Percentiles rank a stretch among this genome's conserved stretches.
phyloP scores from a whole-genome alignment of 2,113 vertebrate species.

The Dendrocopos noguchii region DNA sequence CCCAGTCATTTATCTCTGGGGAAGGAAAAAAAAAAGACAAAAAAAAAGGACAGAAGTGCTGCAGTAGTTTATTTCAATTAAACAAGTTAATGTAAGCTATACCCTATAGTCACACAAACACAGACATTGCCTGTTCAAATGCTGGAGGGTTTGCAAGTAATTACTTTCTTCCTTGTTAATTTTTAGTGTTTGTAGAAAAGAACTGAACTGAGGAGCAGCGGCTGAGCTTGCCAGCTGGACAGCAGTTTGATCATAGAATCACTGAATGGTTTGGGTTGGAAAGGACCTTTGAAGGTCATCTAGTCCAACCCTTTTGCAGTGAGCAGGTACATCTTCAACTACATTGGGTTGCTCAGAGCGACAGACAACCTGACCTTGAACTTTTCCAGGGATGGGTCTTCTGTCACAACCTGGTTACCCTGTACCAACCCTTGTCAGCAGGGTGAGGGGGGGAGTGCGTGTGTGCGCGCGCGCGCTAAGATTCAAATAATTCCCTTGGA shows the following conservation, averaged over 20 bases:
- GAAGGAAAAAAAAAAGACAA: background rate
- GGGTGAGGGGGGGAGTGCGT: too few species aligned
- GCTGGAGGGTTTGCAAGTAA: constrained; percentile 46
- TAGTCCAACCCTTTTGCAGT: too few species aligned
- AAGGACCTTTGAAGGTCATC: too few species aligned
- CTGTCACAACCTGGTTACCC: too few species aligned
- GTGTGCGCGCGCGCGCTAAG: too few species aligned
- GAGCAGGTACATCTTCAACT: too few species aligned
- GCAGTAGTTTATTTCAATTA: constrained; percentile 46
- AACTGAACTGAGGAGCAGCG: background rate
- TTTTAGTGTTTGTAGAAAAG: background rate
- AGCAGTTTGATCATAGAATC: background rate
- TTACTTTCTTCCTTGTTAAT: constrained; percentile 17
- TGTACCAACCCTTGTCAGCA: too few species aligned
- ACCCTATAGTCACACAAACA: constrained; percentile 18
- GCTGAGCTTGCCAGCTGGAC: background rate
- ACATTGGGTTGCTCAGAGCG: too few species aligned
- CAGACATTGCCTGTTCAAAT: background rate
- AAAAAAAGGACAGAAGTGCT: background rate
- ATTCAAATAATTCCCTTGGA: too few species aligned
- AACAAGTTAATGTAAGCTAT: constrained; percentile 26
- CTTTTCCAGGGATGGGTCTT: too few species aligned
- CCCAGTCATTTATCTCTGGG: constrained; percentile 26
- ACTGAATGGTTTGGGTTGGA: too few species aligned
- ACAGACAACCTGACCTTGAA: too few species aligned